These are phyloP conservation scores for Virgularia gustaviana DNA, from an alignment of 92 coral and sea anemone species.

Conservation along the genomic window DNA sequence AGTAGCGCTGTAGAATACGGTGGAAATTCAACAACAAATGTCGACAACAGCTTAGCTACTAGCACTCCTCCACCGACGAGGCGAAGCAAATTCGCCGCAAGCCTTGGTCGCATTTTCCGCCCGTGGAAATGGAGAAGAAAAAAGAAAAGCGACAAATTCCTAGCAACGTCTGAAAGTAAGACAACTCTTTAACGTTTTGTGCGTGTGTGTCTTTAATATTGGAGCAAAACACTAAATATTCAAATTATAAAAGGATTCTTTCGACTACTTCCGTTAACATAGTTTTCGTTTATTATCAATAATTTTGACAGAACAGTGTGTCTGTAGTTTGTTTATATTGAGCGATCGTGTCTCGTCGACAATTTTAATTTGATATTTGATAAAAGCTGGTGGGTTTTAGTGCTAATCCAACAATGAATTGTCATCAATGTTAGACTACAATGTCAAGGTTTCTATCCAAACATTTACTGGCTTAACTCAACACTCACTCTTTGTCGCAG, in stretches of 20 bases:
- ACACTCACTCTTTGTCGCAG: too few relatives aligned
- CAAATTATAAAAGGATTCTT: not conserved
- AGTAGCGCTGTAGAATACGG: not conserved
- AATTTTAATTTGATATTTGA: too few relatives aligned
- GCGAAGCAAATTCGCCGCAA: constrained; percentile 80
- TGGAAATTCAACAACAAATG: not conserved
- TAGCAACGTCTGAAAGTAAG: constrained; percentile 98
- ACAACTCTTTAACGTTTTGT: not conserved
- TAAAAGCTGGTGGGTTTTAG: too few relatives aligned
- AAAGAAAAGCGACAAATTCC: constrained; percentile 90
- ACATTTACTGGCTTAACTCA: too few relatives aligned
- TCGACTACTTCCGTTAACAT: constrained; percentile 24
- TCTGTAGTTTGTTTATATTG: too few relatives aligned
- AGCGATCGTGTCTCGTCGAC: too few relatives aligned
- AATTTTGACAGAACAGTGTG: too few relatives aligned
- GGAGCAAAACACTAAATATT: not conserved
- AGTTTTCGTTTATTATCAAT: too few relatives aligned
- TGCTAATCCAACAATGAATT: too few relatives aligned
- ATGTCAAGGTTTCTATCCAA: too few relatives aligned
- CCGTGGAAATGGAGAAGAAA: constrained; percentile 99
- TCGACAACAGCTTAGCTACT: constrained; percentile 5
- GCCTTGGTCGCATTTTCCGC: constrained; percentile 79
- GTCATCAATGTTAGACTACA: too few relatives aligned
- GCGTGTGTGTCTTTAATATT: not conserved
- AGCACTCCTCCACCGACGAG: constrained; percentile 85